Base-by-base conservation (phyloP, 2,797 vertebrate species). In the Xiphophorus birchmanni region DNA sequence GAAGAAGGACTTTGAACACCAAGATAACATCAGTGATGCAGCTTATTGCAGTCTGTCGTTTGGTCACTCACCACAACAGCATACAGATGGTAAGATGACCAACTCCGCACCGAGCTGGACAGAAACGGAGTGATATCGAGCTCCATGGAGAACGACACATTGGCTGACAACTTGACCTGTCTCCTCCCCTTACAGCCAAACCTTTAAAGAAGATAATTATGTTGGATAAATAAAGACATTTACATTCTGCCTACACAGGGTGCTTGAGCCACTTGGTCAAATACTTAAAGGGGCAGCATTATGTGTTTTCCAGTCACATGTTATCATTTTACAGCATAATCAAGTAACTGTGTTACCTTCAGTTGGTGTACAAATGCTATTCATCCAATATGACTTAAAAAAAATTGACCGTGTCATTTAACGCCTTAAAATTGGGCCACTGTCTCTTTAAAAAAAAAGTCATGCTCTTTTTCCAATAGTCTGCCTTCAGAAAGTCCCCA, bases 11-110 rank as follows among this genome's bases (percentile, higher is more conserved):
- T 52, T 52, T 26, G 50, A 52, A 26, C 21, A 10, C 50, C 56
- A 58, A 29, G n/a, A 60, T 60, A 13, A 5, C 26, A 60, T 5
- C n/a, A 60, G 12, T 32, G 11, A 32, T 29, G 56, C n/a, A 13
- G 56, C 56, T 60, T 2, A 15, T 23, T 67, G 63, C 63, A 40
- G 8, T 18, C 35, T 40, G 63, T 21, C 11, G 37, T 42, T 21
- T 67, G 12, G 58, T 87, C 1, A 85, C 97, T 96, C 85, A 98
- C 97, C 96, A 97, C 96, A 1, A 97, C 96, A 13, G 96, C 96
- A 72, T 96, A 96, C 8, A 98, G 92, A 52, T 88, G 94, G 88
- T 97, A 98, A 73, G 92, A 94, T 0, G 90, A 96, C 4, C 80
- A 0, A 90, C 93, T 54, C 73, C 89, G 89, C 67, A 45, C 79